These are phyloP conservation scores for Xerus rutilus DNA, from an alignment of 2,797 vertebrate species.

Conservation along the genomic window DNA sequence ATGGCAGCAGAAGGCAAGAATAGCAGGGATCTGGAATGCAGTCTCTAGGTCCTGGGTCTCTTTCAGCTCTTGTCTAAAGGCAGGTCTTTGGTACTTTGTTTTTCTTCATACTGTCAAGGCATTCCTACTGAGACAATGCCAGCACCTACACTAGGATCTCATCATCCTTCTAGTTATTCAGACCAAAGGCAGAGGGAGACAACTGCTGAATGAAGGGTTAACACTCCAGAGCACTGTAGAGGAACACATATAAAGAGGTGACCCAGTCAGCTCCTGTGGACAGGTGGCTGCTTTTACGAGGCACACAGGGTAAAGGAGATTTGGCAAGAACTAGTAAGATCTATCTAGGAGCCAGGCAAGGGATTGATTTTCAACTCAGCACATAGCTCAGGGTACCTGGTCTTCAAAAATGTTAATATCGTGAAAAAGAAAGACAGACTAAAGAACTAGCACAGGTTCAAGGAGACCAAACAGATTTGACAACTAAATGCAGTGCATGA, in stretches of 20 bases:
- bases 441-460: not conserved
- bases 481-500: not conserved
- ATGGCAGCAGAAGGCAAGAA: not conserved
- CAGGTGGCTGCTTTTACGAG: constrained; percentile 91
- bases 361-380: constrained; percentile 87
- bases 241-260: constrained; percentile 85
- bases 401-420: not conserved
- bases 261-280: constrained; percentile 88
- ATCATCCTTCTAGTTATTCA: constrained; percentile 92
- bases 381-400: constrained; percentile 85
- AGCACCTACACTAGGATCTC: constrained; percentile 92
- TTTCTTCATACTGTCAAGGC: constrained; percentile 92
- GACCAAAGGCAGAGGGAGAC: constrained; percentile 92
- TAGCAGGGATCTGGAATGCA: not conserved
- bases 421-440: not conserved
- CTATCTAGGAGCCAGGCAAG: constrained; percentile 85
- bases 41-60: constrained; percentile 53
- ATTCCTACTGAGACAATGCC: constrained; percentile 93
- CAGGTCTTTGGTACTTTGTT: constrained; percentile 86
- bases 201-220: constrained; percentile 94
- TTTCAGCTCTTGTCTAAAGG: constrained; percentile 91
- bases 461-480: not conserved
- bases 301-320: constrained; percentile 90
- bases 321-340: constrained; percentile 90
- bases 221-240: constrained; percentile 89